Evolutionary conservation across 2,797 vertebrate genomes (phyloP).

Genomic region (Amniataba percoides): DNA sequence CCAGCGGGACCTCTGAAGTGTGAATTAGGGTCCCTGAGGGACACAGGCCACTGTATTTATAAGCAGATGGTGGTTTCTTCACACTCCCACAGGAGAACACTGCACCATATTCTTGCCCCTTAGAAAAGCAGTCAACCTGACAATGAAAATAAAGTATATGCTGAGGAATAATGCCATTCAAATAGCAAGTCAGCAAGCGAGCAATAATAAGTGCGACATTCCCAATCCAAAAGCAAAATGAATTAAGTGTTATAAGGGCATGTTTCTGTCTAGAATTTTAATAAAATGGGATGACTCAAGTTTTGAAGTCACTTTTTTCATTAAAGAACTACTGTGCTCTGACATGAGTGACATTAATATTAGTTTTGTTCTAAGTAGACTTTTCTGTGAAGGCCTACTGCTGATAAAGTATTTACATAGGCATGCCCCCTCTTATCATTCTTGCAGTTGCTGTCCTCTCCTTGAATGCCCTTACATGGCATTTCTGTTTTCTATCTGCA

Average conservation of each 20-base stretch:
- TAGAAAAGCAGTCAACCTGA: slow-evolving; percentile 60
- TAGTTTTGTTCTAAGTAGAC: slow-evolving; percentile 10
- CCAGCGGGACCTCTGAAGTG: slow-evolving; percentile 55
- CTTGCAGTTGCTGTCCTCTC: slow-evolving; percentile 1
- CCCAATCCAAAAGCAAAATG: slow-evolving; percentile 53
- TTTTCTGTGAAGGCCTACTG: slow-evolving; percentile 17
- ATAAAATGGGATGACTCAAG: slow-evolving; percentile 26
- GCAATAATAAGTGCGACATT: slow-evolving; percentile 50
- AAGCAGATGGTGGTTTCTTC: slow-evolving; percentile 65
- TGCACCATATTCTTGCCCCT: slow-evolving; percentile 45
- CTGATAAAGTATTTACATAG: slow-evolving; percentile 14
- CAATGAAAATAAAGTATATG: slow-evolving; percentile 56
- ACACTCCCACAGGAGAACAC: slow-evolving; percentile 49
- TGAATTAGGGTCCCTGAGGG: slow-evolving; percentile 50
- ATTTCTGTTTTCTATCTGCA: slow-evolving; percentile 25
- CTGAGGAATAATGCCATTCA: slow-evolving; percentile 55
- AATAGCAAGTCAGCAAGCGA: slow-evolving; percentile 60
- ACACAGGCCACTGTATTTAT: slow-evolving; percentile 62
- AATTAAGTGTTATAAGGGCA: slow-evolving; percentile 35
- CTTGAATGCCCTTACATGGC: neutral
- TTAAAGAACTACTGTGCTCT: slow-evolving; percentile 38
- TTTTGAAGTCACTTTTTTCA: slow-evolving; percentile 33
- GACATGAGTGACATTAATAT: slow-evolving; percentile 33
- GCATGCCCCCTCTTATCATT: neutral
- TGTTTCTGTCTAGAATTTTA: slow-evolving; percentile 49